A percentile compares a stretch with the other conserved stretches of the same genome.
Evolutionary conservation across 1,140 invertebrate genomes (phyloP).

Genomic region (Andricus grossulariae): DNA sequence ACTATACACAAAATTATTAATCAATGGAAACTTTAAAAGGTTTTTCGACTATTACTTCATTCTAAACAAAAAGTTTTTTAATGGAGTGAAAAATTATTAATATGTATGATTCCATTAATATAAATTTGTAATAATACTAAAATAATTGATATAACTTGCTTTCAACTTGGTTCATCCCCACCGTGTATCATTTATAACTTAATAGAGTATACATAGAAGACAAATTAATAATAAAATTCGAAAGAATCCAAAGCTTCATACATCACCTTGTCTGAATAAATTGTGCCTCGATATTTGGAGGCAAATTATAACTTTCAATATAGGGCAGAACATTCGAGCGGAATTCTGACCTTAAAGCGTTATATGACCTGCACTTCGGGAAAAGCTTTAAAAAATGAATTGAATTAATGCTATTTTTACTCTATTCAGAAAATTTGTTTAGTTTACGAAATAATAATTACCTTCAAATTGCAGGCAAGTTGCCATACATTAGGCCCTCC

Average conservation of each 20-base stretch:
- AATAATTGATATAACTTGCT: too few species aligned
- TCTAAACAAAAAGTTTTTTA: too few species aligned
- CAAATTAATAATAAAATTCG: not conserved
- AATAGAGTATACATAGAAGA: not conserved
- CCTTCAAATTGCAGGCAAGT: not conserved
- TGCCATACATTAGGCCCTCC: not conserved
- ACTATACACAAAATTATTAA: too few species aligned
- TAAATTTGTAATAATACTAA: too few species aligned
- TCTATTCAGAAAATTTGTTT: not conserved
- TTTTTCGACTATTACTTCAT: too few species aligned
- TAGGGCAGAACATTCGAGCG: not conserved
- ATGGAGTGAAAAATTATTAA: too few species aligned
- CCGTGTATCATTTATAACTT: not conserved
- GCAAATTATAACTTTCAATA: not conserved
- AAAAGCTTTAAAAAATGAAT: not conserved
- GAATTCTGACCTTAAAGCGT: not conserved
- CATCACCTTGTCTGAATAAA: not conserved
- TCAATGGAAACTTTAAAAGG: too few species aligned
- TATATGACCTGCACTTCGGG: not conserved
- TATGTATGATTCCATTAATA: too few species aligned
- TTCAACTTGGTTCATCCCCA: too few species aligned
- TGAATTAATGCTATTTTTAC: not conserved
- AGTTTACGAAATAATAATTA: constrained; percentile 1
- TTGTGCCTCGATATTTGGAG: not conserved
- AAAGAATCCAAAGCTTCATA: not conserved